These are phyloP conservation scores for Nomada fabriciana DNA, from an alignment of 2,888 invertebrate species.

Conservation along the genomic window DNA sequence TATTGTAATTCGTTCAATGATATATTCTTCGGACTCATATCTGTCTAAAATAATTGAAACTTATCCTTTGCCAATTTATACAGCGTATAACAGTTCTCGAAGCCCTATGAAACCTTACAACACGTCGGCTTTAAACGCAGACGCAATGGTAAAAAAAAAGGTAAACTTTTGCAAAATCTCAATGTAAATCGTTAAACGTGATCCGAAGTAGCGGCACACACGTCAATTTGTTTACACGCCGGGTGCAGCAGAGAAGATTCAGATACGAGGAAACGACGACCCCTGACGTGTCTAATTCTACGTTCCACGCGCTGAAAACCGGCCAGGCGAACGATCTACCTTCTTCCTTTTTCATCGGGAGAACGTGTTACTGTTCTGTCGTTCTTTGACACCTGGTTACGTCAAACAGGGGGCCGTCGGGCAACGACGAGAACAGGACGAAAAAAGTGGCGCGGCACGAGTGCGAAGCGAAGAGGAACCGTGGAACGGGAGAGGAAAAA, in stretches of 20 bases:
- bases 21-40: too few relatives aligned
- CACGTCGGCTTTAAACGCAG: conserved; percentile 28
- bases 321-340: conserved; percentile 55
- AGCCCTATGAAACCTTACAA: too few relatives aligned
- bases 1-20: too few relatives aligned
- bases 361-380: conserved; percentile 64
- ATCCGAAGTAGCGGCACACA: conserved; percentile 51
- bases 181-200: conserved; percentile 53
- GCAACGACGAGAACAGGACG: conserved; percentile 46
- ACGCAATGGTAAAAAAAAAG: neutral
- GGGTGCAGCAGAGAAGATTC: conserved; percentile 53
- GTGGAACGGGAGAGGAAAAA: conserved; percentile 56
- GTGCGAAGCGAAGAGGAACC: conserved; percentile 59
- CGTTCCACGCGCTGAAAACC: conserved; percentile 66
- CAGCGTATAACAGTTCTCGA: neutral
- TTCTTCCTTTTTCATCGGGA: conserved; percentile 55
- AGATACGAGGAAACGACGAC: conserved; percentile 63
- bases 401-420: conserved; percentile 62
- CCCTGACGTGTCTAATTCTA: conserved; percentile 67
- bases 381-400: conserved; percentile 74
- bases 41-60: too few relatives aligned
- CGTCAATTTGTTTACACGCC: conserved; percentile 60
- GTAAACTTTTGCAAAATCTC: conserved; percentile 34
- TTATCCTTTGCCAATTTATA: too few relatives aligned
- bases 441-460: conserved; percentile 44